Evolutionary conservation across 2,113 vertebrate species (phyloP).

Genomic region (Orcinus orca): DNA sequence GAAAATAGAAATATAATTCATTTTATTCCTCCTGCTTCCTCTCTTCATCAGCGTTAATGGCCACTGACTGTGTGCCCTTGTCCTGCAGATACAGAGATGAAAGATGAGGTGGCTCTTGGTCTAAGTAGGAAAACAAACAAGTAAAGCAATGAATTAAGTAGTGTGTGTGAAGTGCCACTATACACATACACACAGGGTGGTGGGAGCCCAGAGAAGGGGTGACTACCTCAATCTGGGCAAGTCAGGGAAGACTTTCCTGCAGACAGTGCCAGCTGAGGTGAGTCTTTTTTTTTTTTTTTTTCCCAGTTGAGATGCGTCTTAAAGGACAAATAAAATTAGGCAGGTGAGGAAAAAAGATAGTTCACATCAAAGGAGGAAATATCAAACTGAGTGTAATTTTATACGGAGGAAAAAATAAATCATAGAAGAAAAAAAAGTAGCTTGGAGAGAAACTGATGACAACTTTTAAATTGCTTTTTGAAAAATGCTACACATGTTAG

Average conservation of each 20-base stretch:
- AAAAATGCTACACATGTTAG: background rate
- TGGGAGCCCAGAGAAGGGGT: background rate
- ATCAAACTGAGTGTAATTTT: background rate
- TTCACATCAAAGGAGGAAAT: background rate
- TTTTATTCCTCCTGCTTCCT: background rate
- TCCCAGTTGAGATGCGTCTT: background rate
- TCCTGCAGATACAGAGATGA: background rate
- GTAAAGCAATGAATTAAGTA: background rate
- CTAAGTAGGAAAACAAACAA: constrained; percentile 30
- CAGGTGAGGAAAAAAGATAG: background rate
- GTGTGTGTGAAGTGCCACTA: background rate
- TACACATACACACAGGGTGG: background rate
- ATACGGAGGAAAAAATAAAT: background rate
- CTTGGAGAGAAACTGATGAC: background rate
- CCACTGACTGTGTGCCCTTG: background rate
- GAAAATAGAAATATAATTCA: background rate
- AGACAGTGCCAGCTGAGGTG: background rate
- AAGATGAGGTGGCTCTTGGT: background rate
- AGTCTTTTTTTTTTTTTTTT: too few relatives aligned
- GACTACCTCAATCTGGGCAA: background rate
- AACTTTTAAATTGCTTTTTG: constrained; percentile 17
- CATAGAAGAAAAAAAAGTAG: background rate
- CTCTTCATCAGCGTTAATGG: background rate
- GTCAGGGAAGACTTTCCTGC: background rate
- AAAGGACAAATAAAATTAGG: background rate